phyloP scores from a whole-genome alignment of 2,797 vertebrate species.

The Cynopterus sphinx region DNA sequence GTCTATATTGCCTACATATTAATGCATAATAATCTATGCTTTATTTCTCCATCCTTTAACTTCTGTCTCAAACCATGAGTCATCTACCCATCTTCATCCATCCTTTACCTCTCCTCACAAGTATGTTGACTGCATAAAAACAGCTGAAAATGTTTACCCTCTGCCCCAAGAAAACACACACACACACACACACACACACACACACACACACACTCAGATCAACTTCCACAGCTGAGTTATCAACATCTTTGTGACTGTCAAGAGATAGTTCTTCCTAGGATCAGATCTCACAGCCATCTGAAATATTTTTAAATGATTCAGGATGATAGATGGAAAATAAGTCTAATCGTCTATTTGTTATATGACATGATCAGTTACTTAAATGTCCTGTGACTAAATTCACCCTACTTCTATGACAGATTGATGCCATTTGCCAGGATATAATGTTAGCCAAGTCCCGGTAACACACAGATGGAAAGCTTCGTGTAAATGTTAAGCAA shows the following conservation, averaged over 20 bases:
- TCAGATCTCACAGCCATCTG: slow-evolving; percentile 9
- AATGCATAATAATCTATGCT: background rate
- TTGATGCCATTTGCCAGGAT: slow-evolving; percentile 43
- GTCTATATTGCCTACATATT: background rate
- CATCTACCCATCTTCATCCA: background rate
- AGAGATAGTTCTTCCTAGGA: background rate
- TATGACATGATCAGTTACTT: slow-evolving; percentile 48
- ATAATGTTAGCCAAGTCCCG: slow-evolving; percentile 53
- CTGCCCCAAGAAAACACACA: background rate
- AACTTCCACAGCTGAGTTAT: slow-evolving; percentile 17
- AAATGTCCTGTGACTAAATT: slow-evolving; percentile 60
- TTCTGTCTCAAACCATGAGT: background rate
- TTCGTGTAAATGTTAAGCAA: slow-evolving; percentile 45
- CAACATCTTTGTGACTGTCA: background rate
- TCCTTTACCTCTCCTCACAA: background rate
- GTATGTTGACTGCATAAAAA: background rate
- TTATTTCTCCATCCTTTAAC: background rate
- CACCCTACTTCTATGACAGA: slow-evolving; percentile 60
- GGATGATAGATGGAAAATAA: background rate
- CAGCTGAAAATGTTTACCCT: background rate
- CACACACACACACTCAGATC: background rate
- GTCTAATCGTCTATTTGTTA: slow-evolving; percentile 36
- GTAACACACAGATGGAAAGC: slow-evolving; percentile 64
- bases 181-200: background rate
- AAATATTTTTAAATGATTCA: slow-evolving; percentile 39